phyloP scores from a whole-genome alignment of 2,113 vertebrate genomes.

The Nansenia antarctica region DNA sequence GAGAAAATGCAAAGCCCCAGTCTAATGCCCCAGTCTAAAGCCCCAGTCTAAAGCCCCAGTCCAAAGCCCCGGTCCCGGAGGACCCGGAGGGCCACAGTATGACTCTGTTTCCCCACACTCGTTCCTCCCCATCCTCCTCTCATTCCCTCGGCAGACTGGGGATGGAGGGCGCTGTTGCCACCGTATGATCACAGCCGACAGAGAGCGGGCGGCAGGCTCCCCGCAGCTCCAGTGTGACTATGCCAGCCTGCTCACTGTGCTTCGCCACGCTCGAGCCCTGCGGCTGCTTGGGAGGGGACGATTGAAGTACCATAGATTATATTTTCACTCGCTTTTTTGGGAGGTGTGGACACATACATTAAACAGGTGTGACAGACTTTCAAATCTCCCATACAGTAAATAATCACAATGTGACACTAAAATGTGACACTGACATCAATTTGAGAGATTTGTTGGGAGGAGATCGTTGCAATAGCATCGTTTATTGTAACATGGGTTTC shows the following conservation, averaged over 20 bases:
- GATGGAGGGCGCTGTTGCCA: slow-evolving; percentile 32
- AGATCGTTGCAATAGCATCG: too few relatives aligned
- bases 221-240: slow-evolving; percentile 30
- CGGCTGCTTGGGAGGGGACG: neutral
- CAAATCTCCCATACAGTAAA: too few relatives aligned
- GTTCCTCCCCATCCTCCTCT: slow-evolving; percentile 34
- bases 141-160: slow-evolving; percentile 47
- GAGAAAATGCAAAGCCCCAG: slow-evolving; percentile 60
- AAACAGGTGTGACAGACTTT: too few relatives aligned
- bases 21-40: slow-evolving; percentile 62
- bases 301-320: slow-evolving; percentile 5
- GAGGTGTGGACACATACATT: too few relatives aligned
- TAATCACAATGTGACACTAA: too few relatives aligned
- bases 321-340: neutral
- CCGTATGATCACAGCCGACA: slow-evolving; percentile 52
- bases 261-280: neutral
- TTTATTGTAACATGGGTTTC: too few relatives aligned
- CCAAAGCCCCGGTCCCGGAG: slow-evolving; percentile 53
- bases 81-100: slow-evolving; percentile 49
- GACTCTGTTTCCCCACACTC: slow-evolving; percentile 29
- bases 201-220: slow-evolving; percentile 31
- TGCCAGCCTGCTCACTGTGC: slow-evolving; percentile 1
- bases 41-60: slow-evolving; percentile 65
- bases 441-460: too few relatives aligned
- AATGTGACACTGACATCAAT: too few relatives aligned